Conservation (phyloP, 2,797 vertebrate genomes). For the Pseudochirops corinnae region DNA sequence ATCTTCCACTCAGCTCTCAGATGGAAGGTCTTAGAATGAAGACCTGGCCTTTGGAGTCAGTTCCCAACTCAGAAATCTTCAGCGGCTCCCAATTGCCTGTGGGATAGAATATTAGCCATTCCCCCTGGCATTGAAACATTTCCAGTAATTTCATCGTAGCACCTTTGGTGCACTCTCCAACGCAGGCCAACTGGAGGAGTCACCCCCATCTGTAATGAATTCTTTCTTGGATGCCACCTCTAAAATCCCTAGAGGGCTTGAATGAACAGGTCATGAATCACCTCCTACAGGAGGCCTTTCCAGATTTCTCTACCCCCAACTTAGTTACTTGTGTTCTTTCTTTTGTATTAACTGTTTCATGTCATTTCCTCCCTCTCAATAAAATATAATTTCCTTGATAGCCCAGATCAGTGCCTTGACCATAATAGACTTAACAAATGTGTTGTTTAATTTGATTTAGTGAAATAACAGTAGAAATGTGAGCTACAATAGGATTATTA, state of each 20-base stretch:
- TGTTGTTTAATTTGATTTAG: background rate
- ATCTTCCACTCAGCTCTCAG: background rate
- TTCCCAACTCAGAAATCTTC: background rate
- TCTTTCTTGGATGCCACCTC: background rate
- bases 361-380: background rate
- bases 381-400: background rate
- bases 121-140: background rate
- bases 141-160: background rate
- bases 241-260: background rate
- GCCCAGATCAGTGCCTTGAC: background rate
- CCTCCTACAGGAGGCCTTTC: background rate
- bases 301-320: background rate
- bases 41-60: background rate
- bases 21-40: background rate
- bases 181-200: background rate
- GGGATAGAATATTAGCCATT: background rate
- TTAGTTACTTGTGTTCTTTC: background rate
- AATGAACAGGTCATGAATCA: background rate
- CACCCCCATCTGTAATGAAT: background rate
- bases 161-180: background rate
- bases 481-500: background rate
- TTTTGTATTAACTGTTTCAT: background rate
- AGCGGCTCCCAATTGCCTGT: background rate
- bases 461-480: background rate
- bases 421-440: background rate